Percentiles rank a stretch among this genome's conserved stretches.
phyloP scores from a whole-genome alignment of 37 sponge, comb jelly and placozoan species.

The Hormiphora californensis region DNA sequence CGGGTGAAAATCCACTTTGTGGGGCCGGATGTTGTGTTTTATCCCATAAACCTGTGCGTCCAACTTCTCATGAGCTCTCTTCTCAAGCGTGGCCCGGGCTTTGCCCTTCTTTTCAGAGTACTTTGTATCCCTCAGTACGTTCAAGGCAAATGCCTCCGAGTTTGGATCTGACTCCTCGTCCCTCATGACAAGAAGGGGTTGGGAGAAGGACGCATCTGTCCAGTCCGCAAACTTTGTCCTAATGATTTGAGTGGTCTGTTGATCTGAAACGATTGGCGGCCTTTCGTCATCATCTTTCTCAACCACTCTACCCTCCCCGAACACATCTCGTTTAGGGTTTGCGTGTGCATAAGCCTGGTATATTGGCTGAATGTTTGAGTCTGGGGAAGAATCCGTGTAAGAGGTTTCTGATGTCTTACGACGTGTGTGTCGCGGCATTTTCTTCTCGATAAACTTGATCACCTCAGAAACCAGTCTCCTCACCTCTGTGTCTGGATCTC shows the following conservation, averaged over 20 bases:
- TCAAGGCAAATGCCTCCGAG: conserved; percentile 1
- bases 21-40: conserved; percentile 14
- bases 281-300: conserved; percentile 32
- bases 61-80: conserved; percentile 5
- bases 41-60: conserved; percentile 1
- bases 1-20: conserved; percentile 35
- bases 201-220: conserved; percentile 10
- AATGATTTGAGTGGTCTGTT: not conserved
- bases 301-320: no score
- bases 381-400: not conserved
- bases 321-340: no score
- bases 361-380: not conserved
- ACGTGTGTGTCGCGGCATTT: not conserved
- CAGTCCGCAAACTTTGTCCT: conserved; percentile 34
- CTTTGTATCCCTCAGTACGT: conserved; percentile 14
- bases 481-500: not conserved
- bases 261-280: not conserved
- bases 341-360: not conserved
- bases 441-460: not conserved
- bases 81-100: conserved; percentile 32
- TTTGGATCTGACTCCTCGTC: conserved; percentile 43
- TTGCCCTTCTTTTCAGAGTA: conserved; percentile 12
- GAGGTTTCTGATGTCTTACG: conserved; percentile 34
- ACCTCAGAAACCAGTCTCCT: not conserved
- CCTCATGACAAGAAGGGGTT: conserved; percentile 24